Base-by-base conservation (phyloP, 2,888 invertebrate species). In the Merodon equestris region DNA sequence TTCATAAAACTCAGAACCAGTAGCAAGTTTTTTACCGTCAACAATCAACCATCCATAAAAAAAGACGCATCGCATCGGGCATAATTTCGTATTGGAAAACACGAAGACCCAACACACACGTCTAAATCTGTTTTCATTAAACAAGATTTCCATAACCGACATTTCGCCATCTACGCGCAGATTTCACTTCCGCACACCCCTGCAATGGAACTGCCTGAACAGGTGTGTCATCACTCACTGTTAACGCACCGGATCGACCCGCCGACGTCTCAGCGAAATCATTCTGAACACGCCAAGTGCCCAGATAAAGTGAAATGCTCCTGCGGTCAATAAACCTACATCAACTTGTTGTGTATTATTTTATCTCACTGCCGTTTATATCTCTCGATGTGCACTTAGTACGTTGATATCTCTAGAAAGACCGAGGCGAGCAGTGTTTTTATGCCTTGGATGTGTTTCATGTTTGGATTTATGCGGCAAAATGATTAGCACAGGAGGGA, bases 281-380 rank as follows among this genome's bases (percentile, higher is more conserved):
- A 27, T 27, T 27, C 27, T 27, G 27, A 27, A 38, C 68, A 63
- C 51, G 57, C 57, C 50, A 47, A 75, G 44, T 40, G 19, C 17
- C 42, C 27, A 51, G 51, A 63, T 63, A 54, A 68, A 75, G 40
- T 57, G 63, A 75, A 70, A 70, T 63, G 70, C 63, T 63, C 47
- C 57, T 63, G 47, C 63, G 75, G 70, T 75, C 70, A 75, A 75
- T 70, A 70, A 75, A 75, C 75, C 63, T 75, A 47, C 47, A 72
- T n/a, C n/a, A 56, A 44, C 50, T 38, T 42, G 54, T 44, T 54
- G 45, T 18, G 44, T 68, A 57, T 68, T 53, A 53, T 10, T 50
- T 57, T 40, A 27, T 45, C n/a, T 19, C n/a, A 12, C 19, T 19
- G 14, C 2, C 36, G 17, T 51, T 34, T 51, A 15, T 63, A 53